phyloP scores from a whole-genome alignment of 2,797 vertebrate genomes.

The Pelodytes ibericus region DNA sequence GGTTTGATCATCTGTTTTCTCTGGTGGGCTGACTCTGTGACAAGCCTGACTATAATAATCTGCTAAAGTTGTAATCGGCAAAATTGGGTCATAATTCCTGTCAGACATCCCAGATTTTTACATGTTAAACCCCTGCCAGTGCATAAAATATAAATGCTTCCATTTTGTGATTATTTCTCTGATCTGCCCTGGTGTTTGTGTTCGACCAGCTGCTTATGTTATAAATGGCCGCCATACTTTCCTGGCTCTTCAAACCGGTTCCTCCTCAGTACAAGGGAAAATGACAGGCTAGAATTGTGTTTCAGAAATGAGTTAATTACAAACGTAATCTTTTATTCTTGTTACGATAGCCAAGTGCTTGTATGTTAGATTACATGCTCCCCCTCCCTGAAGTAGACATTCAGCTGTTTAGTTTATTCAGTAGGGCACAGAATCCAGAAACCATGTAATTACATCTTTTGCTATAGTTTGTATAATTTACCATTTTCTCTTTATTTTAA shows the following conservation, averaged over 20 bases:
- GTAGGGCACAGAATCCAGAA: not conserved
- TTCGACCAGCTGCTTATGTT: slow-evolving; percentile 44
- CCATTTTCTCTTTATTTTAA: slow-evolving; percentile 3
- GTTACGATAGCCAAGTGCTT: not conserved
- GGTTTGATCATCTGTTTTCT: slow-evolving; percentile 77
- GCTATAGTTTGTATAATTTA: slow-evolving; percentile 14
- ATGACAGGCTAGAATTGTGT: slow-evolving; percentile 43
- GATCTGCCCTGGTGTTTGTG: slow-evolving; percentile 45
- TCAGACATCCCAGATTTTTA: slow-evolving; percentile 66
- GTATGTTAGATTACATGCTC: not conserved
- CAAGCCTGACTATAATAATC: slow-evolving; percentile 74
- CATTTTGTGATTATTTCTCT: slow-evolving; percentile 42
- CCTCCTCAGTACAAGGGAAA: not conserved
- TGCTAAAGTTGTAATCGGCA: slow-evolving; percentile 83
- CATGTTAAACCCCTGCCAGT: not conserved
- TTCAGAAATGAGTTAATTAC: slow-evolving; percentile 28
- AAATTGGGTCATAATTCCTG: slow-evolving; percentile 83
- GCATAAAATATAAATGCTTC: not conserved
- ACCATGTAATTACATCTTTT: not conserved
- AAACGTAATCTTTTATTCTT: slow-evolving; percentile 28
- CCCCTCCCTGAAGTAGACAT: too few relatives aligned
- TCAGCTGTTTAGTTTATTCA: not conserved
- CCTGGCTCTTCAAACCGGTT: slow-evolving; percentile 32
- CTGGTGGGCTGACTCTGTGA: slow-evolving; percentile 69
- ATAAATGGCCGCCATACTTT: slow-evolving; percentile 41